phyloP scores from a whole-genome alignment of 2,797 vertebrate species.

The Hippoglossus hippoglossus region DNA sequence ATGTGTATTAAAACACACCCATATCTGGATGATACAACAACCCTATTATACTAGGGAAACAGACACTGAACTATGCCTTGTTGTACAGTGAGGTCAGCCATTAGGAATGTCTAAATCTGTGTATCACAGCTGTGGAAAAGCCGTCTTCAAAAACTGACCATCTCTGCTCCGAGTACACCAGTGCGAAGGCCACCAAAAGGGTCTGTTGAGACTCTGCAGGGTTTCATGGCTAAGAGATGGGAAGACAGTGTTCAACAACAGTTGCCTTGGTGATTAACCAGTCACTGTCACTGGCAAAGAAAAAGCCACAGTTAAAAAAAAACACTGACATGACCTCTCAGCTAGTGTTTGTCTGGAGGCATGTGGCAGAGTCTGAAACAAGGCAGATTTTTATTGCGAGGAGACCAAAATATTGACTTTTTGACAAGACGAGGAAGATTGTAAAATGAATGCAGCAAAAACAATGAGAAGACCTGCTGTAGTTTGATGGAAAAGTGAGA shows the following conservation, averaged over 20 bases:
- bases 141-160: slow-evolving; percentile 5
- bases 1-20: too few species aligned
- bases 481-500: slow-evolving; percentile 3
- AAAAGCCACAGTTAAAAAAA: slow-evolving; percentile 30
- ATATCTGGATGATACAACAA: too few species aligned
- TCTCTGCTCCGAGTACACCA: slow-evolving; percentile 2
- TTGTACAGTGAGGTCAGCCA: background rate
- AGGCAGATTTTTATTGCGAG: slow-evolving; percentile 25
- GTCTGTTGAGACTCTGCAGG: slow-evolving; percentile 32
- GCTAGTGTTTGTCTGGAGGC: slow-evolving; percentile 46
- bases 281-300: slow-evolving; percentile 54
- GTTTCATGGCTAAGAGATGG: slow-evolving; percentile 37
- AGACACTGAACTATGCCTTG: background rate
- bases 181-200: slow-evolving; percentile 30
- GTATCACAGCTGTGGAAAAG: slow-evolving; percentile 4
- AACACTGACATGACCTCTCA: slow-evolving; percentile 46
- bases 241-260: slow-evolving; percentile 46
- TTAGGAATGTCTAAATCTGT: slow-evolving; percentile 16
- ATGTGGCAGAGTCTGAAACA: slow-evolving; percentile 48
- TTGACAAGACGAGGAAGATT: too few species aligned
- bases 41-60: background rate
- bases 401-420: slow-evolving; percentile 19
- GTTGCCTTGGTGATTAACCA: slow-evolving; percentile 59
- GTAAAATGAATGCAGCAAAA: too few species aligned
- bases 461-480: background rate